Conservation (phyloP, 2,888 invertebrate genomes). For the Strigamia crassipes region DNA sequence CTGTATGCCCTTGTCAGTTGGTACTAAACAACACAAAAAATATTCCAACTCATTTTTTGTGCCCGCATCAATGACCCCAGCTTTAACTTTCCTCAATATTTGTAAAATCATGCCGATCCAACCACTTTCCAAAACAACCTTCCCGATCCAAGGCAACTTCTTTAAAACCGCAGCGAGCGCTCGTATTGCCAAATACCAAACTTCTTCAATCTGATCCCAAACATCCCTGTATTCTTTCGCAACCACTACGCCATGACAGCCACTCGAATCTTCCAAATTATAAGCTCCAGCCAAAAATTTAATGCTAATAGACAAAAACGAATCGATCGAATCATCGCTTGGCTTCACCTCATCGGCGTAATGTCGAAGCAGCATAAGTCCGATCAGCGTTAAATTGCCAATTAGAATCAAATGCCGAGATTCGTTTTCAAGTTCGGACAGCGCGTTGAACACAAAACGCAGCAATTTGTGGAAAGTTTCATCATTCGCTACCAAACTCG, state of each 20-base stretch:
- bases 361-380: constrained; percentile 80
- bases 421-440: constrained; percentile 80
- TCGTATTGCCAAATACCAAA: constrained; percentile 94
- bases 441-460: constrained; percentile 81
- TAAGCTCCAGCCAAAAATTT: constrained; percentile 92
- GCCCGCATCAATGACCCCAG: constrained; percentile 79
- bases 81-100: constrained; percentile 79
- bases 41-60: constrained; percentile 90
- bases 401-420: constrained; percentile 76
- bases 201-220: constrained; percentile 87
- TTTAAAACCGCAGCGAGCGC: constrained; percentile 82
- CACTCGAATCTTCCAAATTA: constrained; percentile 83
- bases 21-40: constrained; percentile 76
- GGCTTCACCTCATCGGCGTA: constrained; percentile 71
- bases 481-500: constrained; percentile 79
- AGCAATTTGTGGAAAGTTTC: constrained; percentile 76
- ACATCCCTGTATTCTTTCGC: constrained; percentile 82
- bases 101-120: constrained; percentile 88
- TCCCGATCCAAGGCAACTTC: constrained; percentile 57
- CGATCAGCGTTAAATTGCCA: constrained; percentile 82
- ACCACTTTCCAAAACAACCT: constrained; percentile 86
- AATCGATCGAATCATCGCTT: constrained; percentile 69
- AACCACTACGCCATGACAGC: constrained; percentile 79
- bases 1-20: constrained; percentile 48
- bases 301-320: constrained; percentile 86